phyloP scores from a whole-genome alignment of 2,113 vertebrate species.

The Campylomormyrus numenius region DNA sequence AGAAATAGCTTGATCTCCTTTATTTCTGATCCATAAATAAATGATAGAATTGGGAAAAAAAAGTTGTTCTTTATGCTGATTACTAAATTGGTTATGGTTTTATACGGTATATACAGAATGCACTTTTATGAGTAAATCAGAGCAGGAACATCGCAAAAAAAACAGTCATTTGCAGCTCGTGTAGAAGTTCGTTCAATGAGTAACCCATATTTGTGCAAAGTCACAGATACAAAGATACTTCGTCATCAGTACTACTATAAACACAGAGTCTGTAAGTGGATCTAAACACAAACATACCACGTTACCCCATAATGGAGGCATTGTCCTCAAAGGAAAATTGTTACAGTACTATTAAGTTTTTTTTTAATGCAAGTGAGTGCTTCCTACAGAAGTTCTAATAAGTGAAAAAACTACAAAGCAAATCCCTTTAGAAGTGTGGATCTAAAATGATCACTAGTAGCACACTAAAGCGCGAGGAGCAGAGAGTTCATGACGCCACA shows the following conservation, averaged over 20 bases:
- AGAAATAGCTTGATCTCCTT: conserved; percentile 6
- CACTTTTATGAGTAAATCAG: background rate
- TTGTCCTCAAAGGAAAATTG: background rate
- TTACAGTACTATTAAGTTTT: background rate
- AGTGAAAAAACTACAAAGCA: conserved; percentile 1
- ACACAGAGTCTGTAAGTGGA: conserved; percentile 11
- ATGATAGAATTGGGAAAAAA: background rate
- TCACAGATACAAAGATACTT: conserved; percentile 10
- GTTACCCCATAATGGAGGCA: background rate
- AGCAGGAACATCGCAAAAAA: background rate
- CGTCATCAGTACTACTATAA: conserved; percentile 5
- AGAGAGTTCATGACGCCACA: background rate
- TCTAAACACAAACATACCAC: background rate
- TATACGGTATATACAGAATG: conserved; percentile 10
- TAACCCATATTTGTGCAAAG: conserved; percentile 13
- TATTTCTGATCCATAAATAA: conserved; percentile 8
- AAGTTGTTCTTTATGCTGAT: conserved; percentile 1
- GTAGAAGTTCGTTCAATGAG: conserved; percentile 1
- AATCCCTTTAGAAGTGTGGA: background rate
- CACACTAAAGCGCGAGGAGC: background rate
- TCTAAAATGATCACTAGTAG: background rate
- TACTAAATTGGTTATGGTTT: background rate
- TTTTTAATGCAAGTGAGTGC: conserved; percentile 12
- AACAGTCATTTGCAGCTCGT: background rate
- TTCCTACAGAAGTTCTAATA: conserved; percentile 1